A percentile compares a stretch with the other conserved stretches of the same genome.
Evolutionary conservation across 2,888 invertebrate species (phyloP).

Genomic region (Andrena hattorfiana): DNA sequence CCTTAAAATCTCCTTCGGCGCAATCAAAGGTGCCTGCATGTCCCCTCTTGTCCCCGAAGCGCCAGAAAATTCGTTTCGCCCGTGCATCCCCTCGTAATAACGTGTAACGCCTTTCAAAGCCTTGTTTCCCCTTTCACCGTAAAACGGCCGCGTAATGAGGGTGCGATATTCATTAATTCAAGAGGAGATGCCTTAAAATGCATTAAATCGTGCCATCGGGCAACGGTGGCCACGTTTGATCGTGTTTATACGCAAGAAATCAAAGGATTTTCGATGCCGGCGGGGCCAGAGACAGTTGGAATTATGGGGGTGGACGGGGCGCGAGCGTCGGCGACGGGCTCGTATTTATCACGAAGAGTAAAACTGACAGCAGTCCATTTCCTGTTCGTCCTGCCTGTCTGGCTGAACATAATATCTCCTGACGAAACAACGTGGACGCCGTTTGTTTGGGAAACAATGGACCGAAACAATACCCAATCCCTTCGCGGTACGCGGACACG

Average conservation of each 20-base stretch:
- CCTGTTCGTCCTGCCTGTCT: conserved; percentile 83
- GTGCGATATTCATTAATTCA: conserved; percentile 8
- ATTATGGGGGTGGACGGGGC: conserved; percentile 45
- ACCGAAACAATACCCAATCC: conserved; percentile 83
- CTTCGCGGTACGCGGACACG: conserved; percentile 64
- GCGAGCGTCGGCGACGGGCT: conserved; percentile 57
- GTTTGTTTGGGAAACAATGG: conserved; percentile 84
- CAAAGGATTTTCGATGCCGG: conserved; percentile 22
- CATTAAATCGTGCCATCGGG: neutral
- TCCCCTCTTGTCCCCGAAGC: too few species aligned
- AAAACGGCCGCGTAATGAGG: neutral
- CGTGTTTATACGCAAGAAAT: neutral
- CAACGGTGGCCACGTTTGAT: neutral
- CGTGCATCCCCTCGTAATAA: too few species aligned
- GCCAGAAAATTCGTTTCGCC: conserved; percentile 4
- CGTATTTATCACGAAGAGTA: conserved; percentile 83
- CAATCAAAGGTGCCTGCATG: too few species aligned
- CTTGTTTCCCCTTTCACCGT: neutral
- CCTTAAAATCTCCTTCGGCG: too few species aligned
- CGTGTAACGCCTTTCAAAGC: neutral
- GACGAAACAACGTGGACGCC: conserved; percentile 84
- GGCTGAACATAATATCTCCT: conserved; percentile 82
- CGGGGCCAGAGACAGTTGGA: conserved; percentile 29
- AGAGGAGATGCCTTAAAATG: neutral
- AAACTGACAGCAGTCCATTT: conserved; percentile 85